Evolutionary conservation across 2,888 invertebrate genomes (phyloP).

Genomic region (Sipha maydis): DNA sequence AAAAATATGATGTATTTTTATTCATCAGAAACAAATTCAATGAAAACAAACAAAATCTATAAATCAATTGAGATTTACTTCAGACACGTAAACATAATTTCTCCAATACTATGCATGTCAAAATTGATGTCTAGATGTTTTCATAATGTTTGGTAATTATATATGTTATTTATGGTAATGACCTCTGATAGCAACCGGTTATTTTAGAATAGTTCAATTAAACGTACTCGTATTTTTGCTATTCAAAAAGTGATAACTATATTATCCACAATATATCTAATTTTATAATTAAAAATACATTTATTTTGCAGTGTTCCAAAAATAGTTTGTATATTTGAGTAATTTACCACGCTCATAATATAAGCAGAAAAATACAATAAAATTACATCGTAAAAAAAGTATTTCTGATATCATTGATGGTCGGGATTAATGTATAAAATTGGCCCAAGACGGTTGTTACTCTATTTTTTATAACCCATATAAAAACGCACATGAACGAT

Average conservation of each 20-base stretch:
- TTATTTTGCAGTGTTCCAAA: not conserved
- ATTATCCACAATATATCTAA: too few relatives aligned
- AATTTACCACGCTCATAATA: not conserved
- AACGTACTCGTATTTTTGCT: slow-evolving; percentile 4
- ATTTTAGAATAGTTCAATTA: slow-evolving; percentile 35
- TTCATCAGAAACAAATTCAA: too few relatives aligned
- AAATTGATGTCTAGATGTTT: slow-evolving; percentile 45
- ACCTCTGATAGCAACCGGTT: slow-evolving; percentile 32
- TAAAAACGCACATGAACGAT: slow-evolving; percentile 41
- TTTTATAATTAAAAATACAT: slow-evolving; percentile 26
- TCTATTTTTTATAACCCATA: slow-evolving; percentile 40
- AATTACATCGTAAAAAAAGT: not conserved
- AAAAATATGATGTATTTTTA: not conserved
- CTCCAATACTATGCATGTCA: not conserved
- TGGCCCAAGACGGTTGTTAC: not conserved
- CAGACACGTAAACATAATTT: slow-evolving; percentile 7
- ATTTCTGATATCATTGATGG: slow-evolving; percentile 16
- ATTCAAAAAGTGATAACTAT: not conserved
- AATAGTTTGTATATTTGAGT: not conserved
- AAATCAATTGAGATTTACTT: slow-evolving; percentile 27
- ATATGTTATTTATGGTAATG: slow-evolving; percentile 45
- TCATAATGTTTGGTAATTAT: slow-evolving; percentile 34
- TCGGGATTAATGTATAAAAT: slow-evolving; percentile 7
- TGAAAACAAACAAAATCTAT: not conserved
- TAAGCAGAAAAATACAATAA: not conserved